Conservation (phyloP, 2,888 invertebrate genomes). For the Cosmorhoe ocellata region DNA sequence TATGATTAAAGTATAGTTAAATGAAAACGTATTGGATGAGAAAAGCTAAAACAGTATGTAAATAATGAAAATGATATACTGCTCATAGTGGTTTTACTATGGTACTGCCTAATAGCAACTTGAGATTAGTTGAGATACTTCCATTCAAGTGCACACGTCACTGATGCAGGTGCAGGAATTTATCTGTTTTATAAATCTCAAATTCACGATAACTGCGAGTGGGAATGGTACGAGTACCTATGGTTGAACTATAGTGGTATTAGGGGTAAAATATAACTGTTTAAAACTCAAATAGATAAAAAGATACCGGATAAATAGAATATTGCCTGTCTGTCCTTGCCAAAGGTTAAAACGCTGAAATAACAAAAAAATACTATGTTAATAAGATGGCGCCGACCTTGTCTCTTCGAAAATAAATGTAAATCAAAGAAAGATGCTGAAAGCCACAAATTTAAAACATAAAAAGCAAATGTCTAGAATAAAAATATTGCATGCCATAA, state of each 20-base stretch:
- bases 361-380: slow-evolving; percentile 33
- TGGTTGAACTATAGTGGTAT: too few species aligned
- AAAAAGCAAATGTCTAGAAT: background rate
- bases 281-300: too few species aligned
- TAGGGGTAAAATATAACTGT: too few species aligned
- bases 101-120: slow-evolving; percentile 29
- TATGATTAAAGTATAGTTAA: too few species aligned
- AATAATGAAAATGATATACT: background rate
- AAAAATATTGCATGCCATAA: slow-evolving; percentile 5
- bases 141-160: slow-evolving; percentile 32
- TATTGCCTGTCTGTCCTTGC: background rate
- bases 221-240: too few species aligned
- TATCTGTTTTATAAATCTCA: background rate
- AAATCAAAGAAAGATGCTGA: slow-evolving; percentile 36
- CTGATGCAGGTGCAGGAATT: slow-evolving; percentile 15
- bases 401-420: slow-evolving; percentile 41
- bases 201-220: background rate
- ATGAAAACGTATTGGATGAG: too few species aligned
- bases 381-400: slow-evolving; percentile 34
- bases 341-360: too few species aligned
- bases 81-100: background rate
- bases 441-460: slow-evolving; percentile 8
- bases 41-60: too few species aligned
- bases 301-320: too few species aligned
- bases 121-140: slow-evolving; percentile 24